A percentile compares a stretch with the other conserved stretches of the same genome.
Evolutionary conservation across 2,888 invertebrate genomes (phyloP).

Genomic region (Platycheirus albimanus): DNA sequence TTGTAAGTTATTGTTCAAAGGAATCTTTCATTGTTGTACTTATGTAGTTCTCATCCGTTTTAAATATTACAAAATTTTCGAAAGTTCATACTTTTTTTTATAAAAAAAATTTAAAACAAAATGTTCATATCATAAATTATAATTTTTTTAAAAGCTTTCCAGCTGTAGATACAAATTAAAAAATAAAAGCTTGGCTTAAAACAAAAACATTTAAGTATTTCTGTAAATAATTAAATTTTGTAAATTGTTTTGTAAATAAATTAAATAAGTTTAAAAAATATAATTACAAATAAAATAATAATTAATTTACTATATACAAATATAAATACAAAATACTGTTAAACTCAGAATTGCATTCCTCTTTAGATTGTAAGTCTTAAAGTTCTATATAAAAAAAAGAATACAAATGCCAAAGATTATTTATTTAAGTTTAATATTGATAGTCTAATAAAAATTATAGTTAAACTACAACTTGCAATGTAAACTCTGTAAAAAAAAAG

Average conservation of each 20-base stretch:
- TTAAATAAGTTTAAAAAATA: background rate
- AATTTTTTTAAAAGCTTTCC: slow-evolving; percentile 15
- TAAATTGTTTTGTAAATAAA: slow-evolving; percentile 66
- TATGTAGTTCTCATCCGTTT: slow-evolving; percentile 1
- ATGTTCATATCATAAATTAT: slow-evolving; percentile 55
- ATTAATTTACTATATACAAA: slow-evolving; percentile 22
- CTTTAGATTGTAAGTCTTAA: slow-evolving; percentile 58
- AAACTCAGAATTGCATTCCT: slow-evolving; percentile 68
- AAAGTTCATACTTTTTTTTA: background rate
- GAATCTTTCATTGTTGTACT: background rate
- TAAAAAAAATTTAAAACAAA: background rate
- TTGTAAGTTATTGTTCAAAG: slow-evolving; percentile 29
- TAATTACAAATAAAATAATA: background rate
- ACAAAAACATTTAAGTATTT: slow-evolving; percentile 43
- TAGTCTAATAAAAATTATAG: slow-evolving; percentile 45
- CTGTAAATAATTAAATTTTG: slow-evolving; percentile 47
- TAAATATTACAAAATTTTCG: slow-evolving; percentile 9
- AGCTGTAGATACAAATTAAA: slow-evolving; percentile 21
- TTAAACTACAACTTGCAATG: slow-evolving; percentile 64
- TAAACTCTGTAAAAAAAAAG: slow-evolving; percentile 61
- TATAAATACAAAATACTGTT: slow-evolving; percentile 44
- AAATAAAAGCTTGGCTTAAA: slow-evolving; percentile 46
- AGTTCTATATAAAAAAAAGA: slow-evolving; percentile 55
- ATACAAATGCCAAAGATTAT: slow-evolving; percentile 71
- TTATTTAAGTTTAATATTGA: slow-evolving; percentile 53